Base-by-base conservation (phyloP, 1,140 invertebrate species). In the Parapsyche elsis region DNA sequence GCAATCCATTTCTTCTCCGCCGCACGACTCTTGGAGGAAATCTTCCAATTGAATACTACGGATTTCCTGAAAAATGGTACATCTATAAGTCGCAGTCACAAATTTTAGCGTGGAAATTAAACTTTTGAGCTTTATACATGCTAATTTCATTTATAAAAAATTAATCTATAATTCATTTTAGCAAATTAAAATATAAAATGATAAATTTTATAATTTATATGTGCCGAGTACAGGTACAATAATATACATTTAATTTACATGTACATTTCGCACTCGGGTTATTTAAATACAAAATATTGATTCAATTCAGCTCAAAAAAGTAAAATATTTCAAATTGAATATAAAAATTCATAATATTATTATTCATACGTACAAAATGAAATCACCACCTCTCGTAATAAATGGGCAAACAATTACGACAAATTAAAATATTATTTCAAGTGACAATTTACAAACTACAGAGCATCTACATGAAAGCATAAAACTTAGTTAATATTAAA, bases 1-100 rank as follows among this genome's bases (percentile, higher is more conserved):
- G 24, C 95, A 90, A 74, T 95, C 95, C 94, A 95, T 95, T 85
- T 95, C 94, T 74, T 93, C 94, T 84, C 95, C 94, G 12, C 91
- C 90, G 4, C 80, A 81, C 79, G 91, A 91, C 76, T 93, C 92
- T 85, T 91, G 91, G 1, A 93, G 84, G 79, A 91, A 90, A 76
- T 94, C 94, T 84, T 95, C 93, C 83, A 94, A 85, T 84, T 95
- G 93, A 38, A 92, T 88, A 71, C 91, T 90, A 86, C 94, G 93
- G 81, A 94, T 94, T 88, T 95, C 94, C 94, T 95, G 84, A 78
- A 86, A 87, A 30, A 38, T 7, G 30, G 7, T 38, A 38, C 30
- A 7, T 4, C 30, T 38, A 7, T 38, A 38, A 38, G 30, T 38
- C 7, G 30, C 30, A 7, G 30, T 38, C 7, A n/a, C n/a, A n/a